Conservation (phyloP, 2,113 vertebrate genomes). For the Aphyosemion australe region DNA sequence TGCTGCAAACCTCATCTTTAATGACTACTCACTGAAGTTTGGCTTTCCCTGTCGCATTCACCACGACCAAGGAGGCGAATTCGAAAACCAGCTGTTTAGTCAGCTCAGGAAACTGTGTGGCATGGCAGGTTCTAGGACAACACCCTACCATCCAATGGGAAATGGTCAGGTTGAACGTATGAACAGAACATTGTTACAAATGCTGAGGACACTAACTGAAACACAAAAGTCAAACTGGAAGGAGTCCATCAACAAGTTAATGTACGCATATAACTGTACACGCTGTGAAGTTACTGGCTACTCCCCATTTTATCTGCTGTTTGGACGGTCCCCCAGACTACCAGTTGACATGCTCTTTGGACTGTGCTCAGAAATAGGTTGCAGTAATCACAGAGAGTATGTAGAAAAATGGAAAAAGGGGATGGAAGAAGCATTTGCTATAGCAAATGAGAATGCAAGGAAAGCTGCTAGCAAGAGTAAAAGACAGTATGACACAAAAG, state of each 20-base stretch:
- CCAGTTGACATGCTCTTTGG: no score
- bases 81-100: slow-evolving; percentile 6
- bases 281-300: neutral
- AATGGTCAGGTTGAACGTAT: no score
- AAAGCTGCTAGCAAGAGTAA: neutral
- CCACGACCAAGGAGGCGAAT: neutral
- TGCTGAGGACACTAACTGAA: neutral
- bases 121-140: neutral
- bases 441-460: neutral
- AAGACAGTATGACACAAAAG: neutral
- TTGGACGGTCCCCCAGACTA: no score
- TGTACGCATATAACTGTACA: neutral
- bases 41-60: neutral
- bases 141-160: no score
- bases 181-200: no score
- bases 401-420: neutral
- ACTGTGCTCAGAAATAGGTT: neutral
- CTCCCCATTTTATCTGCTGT: no score
- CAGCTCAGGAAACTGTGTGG: slow-evolving; percentile 10
- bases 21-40: neutral
- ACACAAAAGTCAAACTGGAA: neutral
- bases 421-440: neutral
- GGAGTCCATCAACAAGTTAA: neutral
- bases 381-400: neutral
- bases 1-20: neutral